Base-by-base conservation (phyloP, 2,113 vertebrate species). In the Glaucomys volans region DNA sequence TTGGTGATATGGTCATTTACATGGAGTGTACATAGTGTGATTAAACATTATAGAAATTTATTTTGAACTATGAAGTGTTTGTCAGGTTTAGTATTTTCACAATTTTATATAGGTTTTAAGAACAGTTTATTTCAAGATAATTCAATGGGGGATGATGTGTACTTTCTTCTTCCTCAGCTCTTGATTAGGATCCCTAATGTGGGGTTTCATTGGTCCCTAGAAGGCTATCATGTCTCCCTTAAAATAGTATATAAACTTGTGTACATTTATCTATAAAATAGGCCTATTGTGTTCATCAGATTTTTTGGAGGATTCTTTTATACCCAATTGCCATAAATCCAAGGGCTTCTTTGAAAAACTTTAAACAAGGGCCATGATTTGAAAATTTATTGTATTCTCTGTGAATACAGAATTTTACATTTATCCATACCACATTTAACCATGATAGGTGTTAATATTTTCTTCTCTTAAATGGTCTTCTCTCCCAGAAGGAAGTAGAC, bases 401-500 rank as follows among this genome's bases (percentile, higher is more conserved):
- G 0, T 54, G 4, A 59, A 4, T 87, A 32, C 14, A 77, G 35
- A 26, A 81, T 72, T 84, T n/a, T 67, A 35, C 13, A 35, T 85
- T 88, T 95, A 90, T 50, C 42, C 82, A 10, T 26, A 50, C 32
- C 85, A 54, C 16, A 86, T 83, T 92, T 92, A 84, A 79, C 66
- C 35, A 32, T 62, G 37, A 32, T 82, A 69, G 26, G 22, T 62
- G 17, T 83, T 64, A 90, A 62, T 80, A 32, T 87, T 96, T 87
- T 83, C 47, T 79, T 80, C 24, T 32, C 40, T 87, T 90, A 74
- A 79, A 37, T 83, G 26, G 3, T 92, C 35, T n/a, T 3, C 14
- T 88, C 32, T 75, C 59, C 91, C 72, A 79, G 47, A 95, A 96
- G 64, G 40, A 93, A 94, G 86, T 87, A 94, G 67, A 12, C 35